Percentiles rank a stretch among this genome's conserved stretches.
phyloP scores from a whole-genome alignment of 2,113 vertebrate species.

The Mesoclemmys tuberculata region DNA sequence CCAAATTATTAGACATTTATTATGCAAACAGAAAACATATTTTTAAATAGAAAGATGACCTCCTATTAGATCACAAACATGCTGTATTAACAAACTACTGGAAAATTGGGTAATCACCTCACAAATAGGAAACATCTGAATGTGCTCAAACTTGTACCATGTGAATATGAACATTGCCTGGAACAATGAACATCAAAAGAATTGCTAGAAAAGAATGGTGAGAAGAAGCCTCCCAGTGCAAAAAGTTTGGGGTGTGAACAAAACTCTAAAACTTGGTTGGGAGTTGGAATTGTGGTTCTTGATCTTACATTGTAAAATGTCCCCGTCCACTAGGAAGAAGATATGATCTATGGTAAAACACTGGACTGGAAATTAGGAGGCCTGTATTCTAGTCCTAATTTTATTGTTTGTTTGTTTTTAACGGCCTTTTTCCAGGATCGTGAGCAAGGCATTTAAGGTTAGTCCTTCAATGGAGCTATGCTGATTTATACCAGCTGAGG shows the following conservation, averaged over 20 bases:
- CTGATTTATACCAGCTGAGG: neutral
- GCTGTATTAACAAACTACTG: slow-evolving; percentile 32
- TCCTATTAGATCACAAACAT: neutral
- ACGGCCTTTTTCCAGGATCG: neutral
- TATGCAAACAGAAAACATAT: slow-evolving; percentile 66
- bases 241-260: neutral
- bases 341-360: neutral
- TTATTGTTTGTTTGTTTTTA: neutral
- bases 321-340: neutral
- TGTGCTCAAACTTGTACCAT: neutral
- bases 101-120: slow-evolving; percentile 14
- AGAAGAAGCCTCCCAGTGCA: neutral
- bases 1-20: slow-evolving; percentile 61
- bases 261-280: neutral
- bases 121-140: neutral
- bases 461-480: neutral
- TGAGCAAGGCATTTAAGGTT: neutral
- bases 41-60: slow-evolving; percentile 55
- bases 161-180: neutral
- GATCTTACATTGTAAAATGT: neutral
- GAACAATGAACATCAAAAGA: neutral
- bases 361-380: slow-evolving; percentile 6
- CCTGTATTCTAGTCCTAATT: neutral
- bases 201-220: neutral
- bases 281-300: neutral